phyloP scores from a whole-genome alignment of 1,140 invertebrate genomes.

The Drosophila micromelanica region DNA sequence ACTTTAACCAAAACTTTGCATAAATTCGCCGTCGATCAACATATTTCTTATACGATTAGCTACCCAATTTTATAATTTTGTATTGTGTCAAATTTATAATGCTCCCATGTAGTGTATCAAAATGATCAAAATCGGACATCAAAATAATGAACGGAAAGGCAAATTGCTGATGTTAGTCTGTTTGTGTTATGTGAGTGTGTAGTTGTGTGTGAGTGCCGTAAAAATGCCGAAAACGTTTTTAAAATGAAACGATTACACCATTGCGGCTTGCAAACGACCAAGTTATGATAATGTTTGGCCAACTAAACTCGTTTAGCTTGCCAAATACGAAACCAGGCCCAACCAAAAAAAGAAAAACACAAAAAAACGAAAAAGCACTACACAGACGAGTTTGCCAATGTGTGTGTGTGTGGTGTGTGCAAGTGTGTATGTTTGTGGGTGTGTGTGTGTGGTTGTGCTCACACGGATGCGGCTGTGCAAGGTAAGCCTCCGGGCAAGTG shows the following conservation, averaged over 20 bases:
- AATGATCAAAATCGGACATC: constrained; percentile 57
- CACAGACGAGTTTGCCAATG: background rate
- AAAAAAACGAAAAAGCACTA: background rate
- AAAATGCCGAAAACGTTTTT: constrained; percentile 79
- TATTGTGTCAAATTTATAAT: too few relatives aligned
- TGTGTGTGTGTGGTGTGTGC: constrained; percentile 1
- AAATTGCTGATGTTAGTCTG: constrained; percentile 30
- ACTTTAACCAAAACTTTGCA: too few relatives aligned
- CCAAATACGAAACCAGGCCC: constrained; percentile 42
- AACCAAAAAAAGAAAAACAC: too few relatives aligned
- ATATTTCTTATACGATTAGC: too few relatives aligned
- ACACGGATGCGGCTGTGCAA: constrained; percentile 42
- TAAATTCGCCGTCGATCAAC: too few relatives aligned
- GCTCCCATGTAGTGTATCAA: background rate
- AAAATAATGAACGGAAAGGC: constrained; percentile 80
- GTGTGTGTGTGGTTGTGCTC: constrained; percentile 8
- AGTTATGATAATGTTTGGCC: constrained; percentile 82
- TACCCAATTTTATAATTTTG: too few relatives aligned
- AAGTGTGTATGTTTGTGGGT: background rate
- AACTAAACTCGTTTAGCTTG: constrained; percentile 80
- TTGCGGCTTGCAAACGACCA: constrained; percentile 81
- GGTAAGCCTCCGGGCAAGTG: constrained; percentile 63
- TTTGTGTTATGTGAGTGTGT: constrained; percentile 19
- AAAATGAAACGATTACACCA: constrained; percentile 82
- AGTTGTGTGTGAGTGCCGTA: constrained; percentile 35